Conservation (phyloP, 2,797 vertebrate genomes). For the Diglossa cyanea region DNA sequence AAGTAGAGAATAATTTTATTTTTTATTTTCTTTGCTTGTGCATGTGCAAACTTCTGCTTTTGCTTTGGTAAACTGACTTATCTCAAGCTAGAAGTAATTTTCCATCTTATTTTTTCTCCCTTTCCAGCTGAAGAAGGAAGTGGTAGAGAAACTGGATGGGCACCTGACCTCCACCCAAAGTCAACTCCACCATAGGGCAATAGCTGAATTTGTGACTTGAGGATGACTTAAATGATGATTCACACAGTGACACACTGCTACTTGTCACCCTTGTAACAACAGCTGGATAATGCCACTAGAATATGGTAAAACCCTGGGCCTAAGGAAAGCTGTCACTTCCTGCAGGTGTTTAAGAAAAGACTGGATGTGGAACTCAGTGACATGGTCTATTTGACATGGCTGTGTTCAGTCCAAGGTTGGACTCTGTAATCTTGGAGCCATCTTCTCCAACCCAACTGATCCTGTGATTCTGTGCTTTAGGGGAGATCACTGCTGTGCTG, state of each 20-base stretch:
- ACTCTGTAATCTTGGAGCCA: neutral
- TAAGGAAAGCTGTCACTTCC: neutral
- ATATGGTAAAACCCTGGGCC: neutral
- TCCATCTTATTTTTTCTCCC: neutral
- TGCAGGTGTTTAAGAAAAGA: neutral
- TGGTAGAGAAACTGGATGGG: neutral
- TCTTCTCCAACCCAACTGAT: neutral
- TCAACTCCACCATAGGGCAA: neutral
- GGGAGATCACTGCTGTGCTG: neutral
- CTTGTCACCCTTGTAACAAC: neutral
- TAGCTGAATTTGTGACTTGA: neutral
- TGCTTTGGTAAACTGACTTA: neutral
- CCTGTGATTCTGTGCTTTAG: neutral
- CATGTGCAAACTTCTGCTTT: neutral
- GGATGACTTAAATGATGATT: neutral
- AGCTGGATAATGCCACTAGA: neutral
- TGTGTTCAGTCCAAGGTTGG: neutral
- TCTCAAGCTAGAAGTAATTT: neutral
- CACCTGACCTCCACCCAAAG: neutral
- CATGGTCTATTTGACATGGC: neutral
- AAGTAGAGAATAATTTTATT: neutral
- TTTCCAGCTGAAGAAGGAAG: neutral
- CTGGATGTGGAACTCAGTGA: neutral
- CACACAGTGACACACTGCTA: neutral
- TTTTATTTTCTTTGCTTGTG: neutral